phyloP scores from a whole-genome alignment of 1,140 invertebrate genomes.

The Lucilia cuprina region DNA sequence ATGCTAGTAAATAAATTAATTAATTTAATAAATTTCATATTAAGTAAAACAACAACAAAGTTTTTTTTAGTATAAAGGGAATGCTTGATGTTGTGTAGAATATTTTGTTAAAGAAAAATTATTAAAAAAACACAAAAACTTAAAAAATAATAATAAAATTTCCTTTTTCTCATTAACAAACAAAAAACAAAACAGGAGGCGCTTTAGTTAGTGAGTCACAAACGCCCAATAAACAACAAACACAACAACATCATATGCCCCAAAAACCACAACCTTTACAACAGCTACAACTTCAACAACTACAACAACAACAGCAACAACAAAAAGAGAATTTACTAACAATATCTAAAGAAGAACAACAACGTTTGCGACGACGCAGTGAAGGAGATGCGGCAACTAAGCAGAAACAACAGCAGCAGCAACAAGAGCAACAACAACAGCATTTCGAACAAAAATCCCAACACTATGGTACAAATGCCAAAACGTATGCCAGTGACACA shows the following conservation, averaged over 20 bases:
- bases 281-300: conserved; percentile 33
- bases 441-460: conserved; percentile 9
- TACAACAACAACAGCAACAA: conserved; percentile 33
- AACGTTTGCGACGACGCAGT: conserved; percentile 55
- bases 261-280: conserved; percentile 20
- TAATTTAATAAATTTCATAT: not conserved
- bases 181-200: conserved; percentile 17
- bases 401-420: conserved; percentile 47
- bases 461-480: conserved; percentile 16
- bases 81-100: conserved; percentile 39
- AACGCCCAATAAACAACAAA: not conserved
- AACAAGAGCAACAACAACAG: conserved; percentile 39
- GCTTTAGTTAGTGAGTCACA: conserved; percentile 42
- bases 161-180: too few relatives aligned
- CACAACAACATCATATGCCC: conserved; percentile 27
- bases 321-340: conserved; percentile 40
- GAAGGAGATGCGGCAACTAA: conserved; percentile 56
- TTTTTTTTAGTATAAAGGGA: conserved; percentile 10
- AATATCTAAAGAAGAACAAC: conserved; percentile 48
- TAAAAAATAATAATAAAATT: too few relatives aligned
- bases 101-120: conserved; percentile 20
- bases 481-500: conserved; percentile 26
- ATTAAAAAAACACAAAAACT: too few relatives aligned
- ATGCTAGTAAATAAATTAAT: not conserved
- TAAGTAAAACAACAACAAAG: not conserved